Conservation (phyloP, 2,888 invertebrate species). For the Unio delphinus region DNA sequence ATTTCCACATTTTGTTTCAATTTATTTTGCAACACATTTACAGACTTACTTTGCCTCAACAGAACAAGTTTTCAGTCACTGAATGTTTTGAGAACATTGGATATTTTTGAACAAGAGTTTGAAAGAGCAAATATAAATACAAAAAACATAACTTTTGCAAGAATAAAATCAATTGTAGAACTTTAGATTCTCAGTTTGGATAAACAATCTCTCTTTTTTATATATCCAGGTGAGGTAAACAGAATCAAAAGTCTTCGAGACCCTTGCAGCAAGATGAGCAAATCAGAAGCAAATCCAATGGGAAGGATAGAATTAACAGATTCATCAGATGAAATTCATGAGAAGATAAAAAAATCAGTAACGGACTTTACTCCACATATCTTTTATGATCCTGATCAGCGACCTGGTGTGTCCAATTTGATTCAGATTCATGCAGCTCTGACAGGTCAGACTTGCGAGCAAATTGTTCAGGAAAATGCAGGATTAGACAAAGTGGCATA, state of each 20-base stretch:
- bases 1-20: no score
- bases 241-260: conserved; percentile 86
- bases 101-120: no score
- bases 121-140: no score
- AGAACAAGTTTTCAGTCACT: no score
- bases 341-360: conserved; percentile 88
- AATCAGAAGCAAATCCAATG: conserved; percentile 86
- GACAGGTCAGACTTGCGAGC: conserved; percentile 78
- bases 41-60: no score
- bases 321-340: conserved; percentile 78
- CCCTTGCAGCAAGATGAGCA: conserved; percentile 96
- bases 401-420: conserved; percentile 93
- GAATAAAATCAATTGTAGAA: no score
- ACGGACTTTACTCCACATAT: conserved; percentile 86
- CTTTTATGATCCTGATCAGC: conserved; percentile 82
- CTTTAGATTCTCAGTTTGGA: no score
- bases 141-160: no score
- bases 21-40: no score
- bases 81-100: no score
- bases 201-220: no score
- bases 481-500: conserved; percentile 84
- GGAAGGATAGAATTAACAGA: conserved; percentile 88
- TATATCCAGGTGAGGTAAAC: conserved; percentile 55
- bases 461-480: conserved; percentile 80
- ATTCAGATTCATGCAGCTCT: conserved; percentile 86